Evolutionary conservation across 2,888 invertebrate genomes (phyloP), one percentile per base, ranked within the genome.

Genomic region (Zygothrica quintamaculata): DNA sequence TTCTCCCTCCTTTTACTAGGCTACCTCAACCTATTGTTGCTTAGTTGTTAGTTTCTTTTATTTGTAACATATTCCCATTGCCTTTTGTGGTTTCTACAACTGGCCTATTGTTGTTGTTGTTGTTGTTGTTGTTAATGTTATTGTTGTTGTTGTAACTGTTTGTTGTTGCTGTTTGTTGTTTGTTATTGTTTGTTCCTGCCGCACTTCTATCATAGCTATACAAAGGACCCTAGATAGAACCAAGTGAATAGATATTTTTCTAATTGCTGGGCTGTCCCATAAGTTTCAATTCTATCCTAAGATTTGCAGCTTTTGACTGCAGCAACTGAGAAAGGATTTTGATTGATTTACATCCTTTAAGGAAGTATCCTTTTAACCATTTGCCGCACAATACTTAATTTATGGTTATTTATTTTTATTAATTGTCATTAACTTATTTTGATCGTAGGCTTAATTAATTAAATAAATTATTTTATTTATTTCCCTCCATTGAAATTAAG

Each of bases 61-160:
- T 73, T 56, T 73, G 60, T 53, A 74, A 73, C 72, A 73, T 73
- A 73, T 74, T 58, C 72, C 72, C 55, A 46, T 48, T 69, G 69
- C 74, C 55, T 65, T 52, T 42, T 74, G 74, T 68, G 64, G 71
- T 57, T 73, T 65, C 56, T 42, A 52, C 64, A 64, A 68, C 36
- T 58, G 52, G 33, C 36, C 46, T 11, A 42, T 43, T 52, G 47
- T 44, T 39, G 47, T 13, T 47, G 26, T 26, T 36, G n/a, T 11
- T 44, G 13, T 36, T 42, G 22, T 29, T 50, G 31, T 31, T 31
- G 5, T 31, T 6, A n/a, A n/a, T 52, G 47, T 44, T 39, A 42
- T 13, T 47, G 26, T 26, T 36, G n/a, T 11, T 44, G 13, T 36
- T 42, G 22, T 29, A 39, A 18, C 9, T 31, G 5, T 31, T 6